Evolutionary conservation across 2,888 invertebrate species (phyloP).

Genomic region (Drosophila paranaensis): DNA sequence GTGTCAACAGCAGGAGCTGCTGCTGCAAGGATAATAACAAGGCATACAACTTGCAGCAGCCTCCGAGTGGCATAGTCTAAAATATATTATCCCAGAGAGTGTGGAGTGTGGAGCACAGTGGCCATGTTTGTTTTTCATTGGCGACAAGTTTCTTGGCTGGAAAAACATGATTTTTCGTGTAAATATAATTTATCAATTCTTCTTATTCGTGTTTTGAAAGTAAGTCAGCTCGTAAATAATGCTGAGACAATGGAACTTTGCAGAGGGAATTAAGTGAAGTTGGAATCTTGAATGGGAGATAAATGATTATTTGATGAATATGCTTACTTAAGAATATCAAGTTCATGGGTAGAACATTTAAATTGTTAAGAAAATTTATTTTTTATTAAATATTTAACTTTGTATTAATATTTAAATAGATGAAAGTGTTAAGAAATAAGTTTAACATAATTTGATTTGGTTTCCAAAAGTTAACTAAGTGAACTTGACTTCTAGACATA

Average conservation of each 20-base stretch:
- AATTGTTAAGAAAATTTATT: neutral
- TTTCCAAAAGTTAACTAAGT: neutral
- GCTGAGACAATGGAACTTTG: neutral
- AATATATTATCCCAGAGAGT: constrained; percentile 29
- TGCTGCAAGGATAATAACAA: constrained; percentile 54
- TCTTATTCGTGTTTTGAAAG: neutral
- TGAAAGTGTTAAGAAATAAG: neutral
- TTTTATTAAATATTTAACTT: neutral
- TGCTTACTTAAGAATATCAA: neutral
- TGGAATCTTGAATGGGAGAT: neutral
- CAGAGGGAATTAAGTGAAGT: neutral
- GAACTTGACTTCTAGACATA: neutral
- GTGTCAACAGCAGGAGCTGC: constrained; percentile 48
- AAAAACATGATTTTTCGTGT: constrained; percentile 10
- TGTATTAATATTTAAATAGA: neutral
- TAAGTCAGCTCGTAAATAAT: constrained; percentile 5
- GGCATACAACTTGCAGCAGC: constrained; percentile 31
- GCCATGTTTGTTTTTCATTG: constrained; percentile 26
- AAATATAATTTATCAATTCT: constrained; percentile 9
- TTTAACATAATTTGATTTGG: neutral
- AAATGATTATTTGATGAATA: too few relatives aligned
- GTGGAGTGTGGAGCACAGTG: constrained; percentile 13
- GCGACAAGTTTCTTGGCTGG: constrained; percentile 21
- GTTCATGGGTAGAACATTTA: neutral
- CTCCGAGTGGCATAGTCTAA: constrained; percentile 28